These are phyloP conservation scores for Chrysolina americana DNA, from an alignment of 2,888 invertebrate species.

Conservation along the genomic window DNA sequence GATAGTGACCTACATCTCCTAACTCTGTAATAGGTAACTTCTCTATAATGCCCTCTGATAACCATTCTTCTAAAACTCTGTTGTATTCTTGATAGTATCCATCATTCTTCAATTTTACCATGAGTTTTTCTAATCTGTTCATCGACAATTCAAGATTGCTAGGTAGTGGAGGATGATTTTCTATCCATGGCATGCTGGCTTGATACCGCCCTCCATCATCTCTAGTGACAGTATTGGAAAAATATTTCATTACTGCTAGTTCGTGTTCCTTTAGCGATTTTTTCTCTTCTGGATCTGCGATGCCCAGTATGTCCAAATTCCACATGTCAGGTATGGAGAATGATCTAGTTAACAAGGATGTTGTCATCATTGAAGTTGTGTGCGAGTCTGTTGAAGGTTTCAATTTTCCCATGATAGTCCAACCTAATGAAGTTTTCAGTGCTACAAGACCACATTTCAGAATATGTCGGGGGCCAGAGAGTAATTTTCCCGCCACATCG, in stretches of 20 bases:
- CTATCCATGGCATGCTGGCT: slow-evolving; percentile 27
- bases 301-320: neutral
- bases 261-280: slow-evolving; percentile 26
- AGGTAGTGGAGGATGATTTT: slow-evolving; percentile 38
- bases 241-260: slow-evolving; percentile 35
- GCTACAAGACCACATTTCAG: slow-evolving; percentile 17
- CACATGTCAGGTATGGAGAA: neutral
- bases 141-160: slow-evolving; percentile 38
- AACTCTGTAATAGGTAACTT: slow-evolving; percentile 38
- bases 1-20: slow-evolving; percentile 35
- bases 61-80: slow-evolving; percentile 37
- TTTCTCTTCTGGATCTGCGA: slow-evolving; percentile 32
- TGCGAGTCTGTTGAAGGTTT: slow-evolving; percentile 35
- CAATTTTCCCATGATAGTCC: too few species aligned
- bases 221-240: slow-evolving; percentile 4
- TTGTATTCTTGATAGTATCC: slow-evolving; percentile 31
- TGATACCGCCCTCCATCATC: slow-evolving; percentile 43
- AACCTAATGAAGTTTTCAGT: slow-evolving; percentile 31
- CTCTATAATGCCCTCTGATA: slow-evolving; percentile 31
- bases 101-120: slow-evolving; percentile 35
- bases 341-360: slow-evolving; percentile 20
- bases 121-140: slow-evolving; percentile 32
- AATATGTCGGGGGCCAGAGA: neutral
- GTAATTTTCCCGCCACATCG: neutral
- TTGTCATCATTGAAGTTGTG: neutral